These are phyloP conservation scores for Neodon shergylaensis DNA, from an alignment of 2,113 vertebrate species.

Conservation along the genomic window DNA sequence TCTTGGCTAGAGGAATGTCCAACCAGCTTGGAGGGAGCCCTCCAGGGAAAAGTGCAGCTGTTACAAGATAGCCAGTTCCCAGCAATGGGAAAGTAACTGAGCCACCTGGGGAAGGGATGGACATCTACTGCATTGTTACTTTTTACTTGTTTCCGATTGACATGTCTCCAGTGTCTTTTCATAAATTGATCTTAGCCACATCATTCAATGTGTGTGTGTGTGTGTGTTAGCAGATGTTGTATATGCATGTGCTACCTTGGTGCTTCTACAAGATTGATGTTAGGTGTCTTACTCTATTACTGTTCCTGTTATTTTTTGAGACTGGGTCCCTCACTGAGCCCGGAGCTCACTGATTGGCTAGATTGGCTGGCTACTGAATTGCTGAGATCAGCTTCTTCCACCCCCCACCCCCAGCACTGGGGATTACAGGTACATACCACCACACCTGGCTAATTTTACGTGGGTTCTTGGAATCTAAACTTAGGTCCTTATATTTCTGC, in stretches of 20 bases:
- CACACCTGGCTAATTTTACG: background rate
- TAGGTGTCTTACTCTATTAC: background rate
- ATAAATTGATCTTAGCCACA: background rate
- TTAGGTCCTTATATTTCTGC: background rate
- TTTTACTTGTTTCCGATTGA: background rate
- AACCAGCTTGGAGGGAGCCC: background rate
- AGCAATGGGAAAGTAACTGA: background rate
- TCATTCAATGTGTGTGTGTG: background rate
- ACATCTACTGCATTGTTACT: background rate
- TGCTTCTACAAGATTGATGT: background rate
- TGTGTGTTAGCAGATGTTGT: background rate
- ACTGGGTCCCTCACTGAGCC: too few species aligned
- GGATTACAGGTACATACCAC: background rate
- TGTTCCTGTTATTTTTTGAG: background rate
- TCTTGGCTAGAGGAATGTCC: background rate
- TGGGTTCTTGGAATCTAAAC: background rate
- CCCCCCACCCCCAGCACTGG: too few species aligned
- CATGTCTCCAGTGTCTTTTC: background rate
- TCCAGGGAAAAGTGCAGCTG: background rate
- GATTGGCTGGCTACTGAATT: background rate
- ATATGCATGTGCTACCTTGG: background rate
- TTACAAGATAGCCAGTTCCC: background rate
- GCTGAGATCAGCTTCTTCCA: background rate
- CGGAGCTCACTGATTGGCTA: background rate
- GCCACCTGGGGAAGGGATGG: background rate